Evolutionary conservation across 1,140 invertebrate species (phyloP).

Genomic region (Bombus sibiricus): DNA sequence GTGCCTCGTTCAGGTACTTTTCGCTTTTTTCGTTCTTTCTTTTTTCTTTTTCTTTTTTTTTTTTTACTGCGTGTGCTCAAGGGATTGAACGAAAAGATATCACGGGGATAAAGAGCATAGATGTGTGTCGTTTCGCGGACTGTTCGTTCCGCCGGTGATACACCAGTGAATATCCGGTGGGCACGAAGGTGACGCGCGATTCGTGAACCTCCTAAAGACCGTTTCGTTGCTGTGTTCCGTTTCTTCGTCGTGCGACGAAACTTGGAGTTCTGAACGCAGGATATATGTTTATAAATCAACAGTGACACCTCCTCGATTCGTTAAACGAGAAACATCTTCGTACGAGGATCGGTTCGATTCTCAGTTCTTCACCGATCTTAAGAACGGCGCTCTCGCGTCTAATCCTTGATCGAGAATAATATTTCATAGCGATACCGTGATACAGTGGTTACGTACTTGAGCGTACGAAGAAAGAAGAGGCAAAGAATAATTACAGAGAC

Average conservation of each 20-base stretch:
- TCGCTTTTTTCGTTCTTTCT: neutral
- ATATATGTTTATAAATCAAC: no score
- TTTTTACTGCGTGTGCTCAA: no score
- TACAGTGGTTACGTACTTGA: neutral
- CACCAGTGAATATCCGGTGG: slow-evolving; percentile 12
- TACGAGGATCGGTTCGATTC: no score
- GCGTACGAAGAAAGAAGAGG: neutral
- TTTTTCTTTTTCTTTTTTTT: no score
- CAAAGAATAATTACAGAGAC: neutral
- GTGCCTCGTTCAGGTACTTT: neutral
- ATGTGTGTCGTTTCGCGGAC: neutral
- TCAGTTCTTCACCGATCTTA: no score
- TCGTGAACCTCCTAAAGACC: neutral
- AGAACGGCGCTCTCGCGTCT: neutral
- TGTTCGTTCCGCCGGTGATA: neutral
- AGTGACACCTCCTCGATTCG: no score
- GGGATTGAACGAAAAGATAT: neutral
- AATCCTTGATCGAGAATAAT: neutral
- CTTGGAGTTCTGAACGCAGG: no score
- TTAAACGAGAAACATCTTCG: no score
- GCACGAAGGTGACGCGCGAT: slow-evolving; percentile 6
- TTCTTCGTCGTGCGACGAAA: neutral
- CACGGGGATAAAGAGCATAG: neutral
- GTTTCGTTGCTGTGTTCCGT: neutral
- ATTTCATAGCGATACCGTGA: neutral